These are phyloP conservation scores for Phrynocephalus guinanensis DNA, from an alignment of 2,797 vertebrate species.

Conservation along the genomic window DNA sequence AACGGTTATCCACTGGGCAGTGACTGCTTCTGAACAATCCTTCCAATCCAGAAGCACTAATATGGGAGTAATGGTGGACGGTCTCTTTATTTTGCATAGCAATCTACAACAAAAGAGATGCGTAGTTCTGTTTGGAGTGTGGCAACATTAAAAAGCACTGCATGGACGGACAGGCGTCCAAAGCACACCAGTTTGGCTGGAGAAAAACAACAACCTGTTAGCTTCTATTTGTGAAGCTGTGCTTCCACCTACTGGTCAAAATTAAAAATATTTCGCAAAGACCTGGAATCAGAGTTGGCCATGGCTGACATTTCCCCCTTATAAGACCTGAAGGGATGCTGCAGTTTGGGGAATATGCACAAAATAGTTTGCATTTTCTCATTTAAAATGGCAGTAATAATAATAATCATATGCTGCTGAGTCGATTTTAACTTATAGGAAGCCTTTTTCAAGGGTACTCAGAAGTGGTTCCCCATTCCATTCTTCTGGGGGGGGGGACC, in stretches of 20 bases:
- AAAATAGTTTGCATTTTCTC: not conserved
- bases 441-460: too few species aligned
- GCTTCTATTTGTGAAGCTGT: conserved; percentile 24
- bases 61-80: not conserved
- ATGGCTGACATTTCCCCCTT: too few species aligned
- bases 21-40: too few species aligned
- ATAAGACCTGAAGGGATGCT: too few species aligned
- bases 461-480: too few species aligned
- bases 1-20: too few species aligned
- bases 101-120: not conserved
- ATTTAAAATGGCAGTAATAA: not conserved
- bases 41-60: too few species aligned
- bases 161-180: not conserved
- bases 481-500: too few species aligned
- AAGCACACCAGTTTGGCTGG: not conserved
- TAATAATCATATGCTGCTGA: too few species aligned
- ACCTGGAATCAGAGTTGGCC: too few species aligned
- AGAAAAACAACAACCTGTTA: not conserved
- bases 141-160: not conserved
- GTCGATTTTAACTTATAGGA: too few species aligned
- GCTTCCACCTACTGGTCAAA: conserved; percentile 67
- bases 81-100: not conserved
- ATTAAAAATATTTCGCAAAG: accelerated
- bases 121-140: not conserved
- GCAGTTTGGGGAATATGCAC: not conserved